These are phyloP conservation scores for Rhinolophus ferrumequinum DNA, from an alignment of 2,113 vertebrate genomes.

Conservation along the genomic window DNA sequence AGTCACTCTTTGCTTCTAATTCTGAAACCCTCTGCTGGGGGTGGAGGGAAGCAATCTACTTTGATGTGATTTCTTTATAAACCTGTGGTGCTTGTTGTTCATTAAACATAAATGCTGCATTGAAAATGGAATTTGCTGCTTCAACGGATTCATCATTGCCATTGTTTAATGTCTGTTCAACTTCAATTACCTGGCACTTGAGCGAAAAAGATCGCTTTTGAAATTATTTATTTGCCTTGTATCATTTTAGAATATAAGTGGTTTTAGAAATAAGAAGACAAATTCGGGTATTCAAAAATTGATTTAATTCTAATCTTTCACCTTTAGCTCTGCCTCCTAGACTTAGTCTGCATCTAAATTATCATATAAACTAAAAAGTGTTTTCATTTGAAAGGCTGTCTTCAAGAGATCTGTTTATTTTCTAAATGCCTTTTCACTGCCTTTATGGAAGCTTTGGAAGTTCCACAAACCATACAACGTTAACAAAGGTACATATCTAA, in stretches of 20 bases:
- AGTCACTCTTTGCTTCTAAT: background rate
- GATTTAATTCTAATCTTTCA: background rate
- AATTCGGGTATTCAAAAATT: background rate
- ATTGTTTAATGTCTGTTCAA: background rate
- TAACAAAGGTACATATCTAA: background rate
- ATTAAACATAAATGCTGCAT: background rate
- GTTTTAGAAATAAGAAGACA: background rate
- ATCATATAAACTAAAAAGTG: background rate
- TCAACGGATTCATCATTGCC: background rate
- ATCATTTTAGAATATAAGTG: background rate
- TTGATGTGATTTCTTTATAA: conserved; percentile 8
- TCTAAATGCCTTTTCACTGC: background rate
- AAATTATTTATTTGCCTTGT: background rate
- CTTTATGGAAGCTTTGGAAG: background rate
- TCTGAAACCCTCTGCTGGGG: background rate
- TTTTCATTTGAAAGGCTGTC: background rate
- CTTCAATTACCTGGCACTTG: background rate
- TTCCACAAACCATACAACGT: background rate
- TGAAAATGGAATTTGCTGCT: conserved; percentile 5
- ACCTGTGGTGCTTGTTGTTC: background rate
- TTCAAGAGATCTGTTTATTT: conserved; percentile 18
- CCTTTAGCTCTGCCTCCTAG: background rate
- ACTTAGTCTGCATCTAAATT: background rate
- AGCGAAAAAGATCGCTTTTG: background rate
- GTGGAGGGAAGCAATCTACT: background rate